Base-by-base conservation (phyloP, 2,797 vertebrate species). In the Ambastaia sidthimunki region DNA sequence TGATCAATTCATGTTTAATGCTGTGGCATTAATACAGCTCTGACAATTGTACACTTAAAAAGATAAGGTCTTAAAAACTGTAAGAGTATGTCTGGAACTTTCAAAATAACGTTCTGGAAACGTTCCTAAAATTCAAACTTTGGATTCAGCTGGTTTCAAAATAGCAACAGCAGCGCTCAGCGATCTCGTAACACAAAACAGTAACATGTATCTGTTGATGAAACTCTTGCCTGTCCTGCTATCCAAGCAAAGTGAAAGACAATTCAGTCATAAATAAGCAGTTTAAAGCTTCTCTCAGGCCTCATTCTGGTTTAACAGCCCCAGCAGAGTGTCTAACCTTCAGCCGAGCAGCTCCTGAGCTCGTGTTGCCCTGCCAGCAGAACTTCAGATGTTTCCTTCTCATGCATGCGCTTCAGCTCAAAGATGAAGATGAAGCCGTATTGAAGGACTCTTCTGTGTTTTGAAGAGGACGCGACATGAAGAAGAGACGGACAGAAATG, bases 361-460 rank as follows among this genome's bases (percentile, higher is more conserved):
- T 88, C 87, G 10, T 65, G 31, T 75, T 86, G 84, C 21, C 66
- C 82, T 50, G 83, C 63, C 70, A 86, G 84, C 80, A 15, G 78
- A 84, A 87, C 82, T 84, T 83, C 66, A 82, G 91, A 88, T 78
- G 10, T 75, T 89, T 82, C 87, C 86, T 7, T 75, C 89, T 82
- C 88, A 86, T 91, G 83, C 41, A 81, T 84, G 78, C 76, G 80
- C 83, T 80, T 76, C 52, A 12, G 74, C 85, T 83, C 85, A 69
- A 80, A 70, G 81, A 18, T 44, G 41, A 91, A 82, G 84, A n/a
- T n/a, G n/a, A 73, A 78, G 81, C 81, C 79, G 89, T 87, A 37
- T 85, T 87, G 88, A 90, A 86, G 86, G 90, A 89, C 90, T 90
- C 84, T 73, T 18, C 80, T 81, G 85, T 88, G 63, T 47, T 52